A percentile compares a stretch with the other conserved stretches of the same genome.
Conservation (phyloP, 2,797 vertebrate genomes). For the Falco columbarius region DNA sequence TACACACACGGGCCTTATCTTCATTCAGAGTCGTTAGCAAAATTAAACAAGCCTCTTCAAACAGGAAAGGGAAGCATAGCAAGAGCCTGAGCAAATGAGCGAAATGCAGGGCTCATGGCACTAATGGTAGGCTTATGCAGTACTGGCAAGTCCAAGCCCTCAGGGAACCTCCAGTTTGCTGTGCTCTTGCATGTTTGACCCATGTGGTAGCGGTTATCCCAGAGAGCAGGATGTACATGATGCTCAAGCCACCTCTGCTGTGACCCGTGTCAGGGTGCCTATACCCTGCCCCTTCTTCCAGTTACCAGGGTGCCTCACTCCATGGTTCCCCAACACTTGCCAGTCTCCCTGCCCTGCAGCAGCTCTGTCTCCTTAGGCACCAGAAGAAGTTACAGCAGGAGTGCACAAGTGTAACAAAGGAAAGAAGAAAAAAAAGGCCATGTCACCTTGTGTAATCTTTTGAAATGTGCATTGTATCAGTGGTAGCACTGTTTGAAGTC, state of each 20-base stretch:
- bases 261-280: not conserved
- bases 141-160: not conserved
- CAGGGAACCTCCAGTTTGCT: not conserved
- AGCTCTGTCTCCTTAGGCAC: not conserved
- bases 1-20: slow-evolving; percentile 64
- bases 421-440: not conserved
- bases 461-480: not conserved
- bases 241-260: not conserved
- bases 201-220: too few relatives aligned
- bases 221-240: too few relatives aligned
- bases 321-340: not conserved
- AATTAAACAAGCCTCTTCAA: slow-evolving; percentile 67
- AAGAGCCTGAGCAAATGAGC: not conserved
- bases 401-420: not conserved
- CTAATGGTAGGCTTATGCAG: not conserved
- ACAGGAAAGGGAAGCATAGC: slow-evolving; percentile 20
- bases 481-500: not conserved
- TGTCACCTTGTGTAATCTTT: not conserved
- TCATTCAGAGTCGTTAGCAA: slow-evolving; percentile 68
- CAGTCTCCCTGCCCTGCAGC: not conserved
- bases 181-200: not conserved
- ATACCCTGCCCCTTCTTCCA: not conserved
- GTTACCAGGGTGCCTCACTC: not conserved
- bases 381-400: not conserved
- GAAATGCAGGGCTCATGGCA: not conserved